A percentile compares a stretch with the other conserved stretches of the same genome.
These are phyloP conservation scores for Threskiornis aethiopicus DNA, from an alignment of 2,797 vertebrate species.

Conservation along the genomic window DNA sequence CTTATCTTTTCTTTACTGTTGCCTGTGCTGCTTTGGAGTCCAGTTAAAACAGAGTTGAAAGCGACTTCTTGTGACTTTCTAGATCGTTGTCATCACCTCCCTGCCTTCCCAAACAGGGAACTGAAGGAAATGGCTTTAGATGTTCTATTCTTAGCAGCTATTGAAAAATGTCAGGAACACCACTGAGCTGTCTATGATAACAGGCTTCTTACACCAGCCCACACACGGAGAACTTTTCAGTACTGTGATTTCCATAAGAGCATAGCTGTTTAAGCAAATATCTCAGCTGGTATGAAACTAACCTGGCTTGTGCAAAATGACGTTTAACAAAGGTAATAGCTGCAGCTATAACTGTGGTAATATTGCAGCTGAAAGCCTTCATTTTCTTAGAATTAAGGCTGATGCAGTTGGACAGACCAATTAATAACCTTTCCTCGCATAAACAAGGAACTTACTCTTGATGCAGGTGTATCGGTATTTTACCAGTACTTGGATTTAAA, in stretches of 20 bases:
- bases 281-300: not conserved
- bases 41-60: constrained; percentile 4
- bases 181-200: constrained; percentile 6
- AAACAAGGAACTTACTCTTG: not conserved
- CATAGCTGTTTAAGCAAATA: not conserved
- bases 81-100: not conserved
- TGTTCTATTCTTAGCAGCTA: constrained; percentile 40
- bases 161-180: constrained; percentile 24
- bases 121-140: constrained; percentile 20
- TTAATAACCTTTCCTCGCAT: not conserved
- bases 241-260: not conserved
- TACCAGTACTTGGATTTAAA: not conserved
- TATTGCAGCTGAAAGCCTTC: not conserved
- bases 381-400: not conserved
- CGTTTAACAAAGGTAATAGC: not conserved
- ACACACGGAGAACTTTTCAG: not conserved
- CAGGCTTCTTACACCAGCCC: constrained; percentile 17
- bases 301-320: not conserved
- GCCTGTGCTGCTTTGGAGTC: not conserved
- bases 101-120: not conserved
- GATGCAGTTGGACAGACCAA: not conserved
- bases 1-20: not conserved
- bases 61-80: not conserved
- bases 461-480: not conserved
- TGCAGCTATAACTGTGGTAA: not conserved